Percentiles rank a stretch among this genome's conserved stretches.
These are phyloP conservation scores for Mythimna albipuncta DNA, from an alignment of 2,888 invertebrate genomes.

Conservation along the genomic window DNA sequence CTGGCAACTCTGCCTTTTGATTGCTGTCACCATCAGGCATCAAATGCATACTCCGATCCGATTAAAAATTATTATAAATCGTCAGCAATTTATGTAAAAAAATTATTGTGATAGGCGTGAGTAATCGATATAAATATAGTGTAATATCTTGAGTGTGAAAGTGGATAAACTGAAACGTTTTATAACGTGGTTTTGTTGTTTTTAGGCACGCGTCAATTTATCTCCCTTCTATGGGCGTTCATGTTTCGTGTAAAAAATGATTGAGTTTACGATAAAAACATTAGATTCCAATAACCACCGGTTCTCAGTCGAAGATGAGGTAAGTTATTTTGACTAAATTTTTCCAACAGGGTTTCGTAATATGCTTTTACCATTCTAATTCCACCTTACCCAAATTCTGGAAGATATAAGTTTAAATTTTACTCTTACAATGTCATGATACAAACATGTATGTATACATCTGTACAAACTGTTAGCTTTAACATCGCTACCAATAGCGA, in stretches of 20 bases:
- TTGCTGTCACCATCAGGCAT: slow-evolving; percentile 66
- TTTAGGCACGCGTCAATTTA: slow-evolving; percentile 71
- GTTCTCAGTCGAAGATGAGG: slow-evolving; percentile 96
- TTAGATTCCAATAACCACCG: slow-evolving; percentile 96
- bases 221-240: slow-evolving; percentile 67
- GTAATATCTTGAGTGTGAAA: slow-evolving; percentile 39
- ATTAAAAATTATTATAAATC: slow-evolving; percentile 62
- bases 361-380: no score
- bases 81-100: slow-evolving; percentile 60
- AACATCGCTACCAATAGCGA: background rate
- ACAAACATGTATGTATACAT: background rate
- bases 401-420: background rate
- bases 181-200: slow-evolving; percentile 60
- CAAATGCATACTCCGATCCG: slow-evolving; percentile 64
- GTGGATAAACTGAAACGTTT: slow-evolving; percentile 29
- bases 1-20: slow-evolving; percentile 64
- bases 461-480: background rate
- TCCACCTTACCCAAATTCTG: background rate
- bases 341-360: background rate
- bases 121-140: slow-evolving; percentile 44
- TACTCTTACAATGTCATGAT: slow-evolving; percentile 1
- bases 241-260: slow-evolving; percentile 89
- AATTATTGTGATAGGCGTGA: slow-evolving; percentile 66
- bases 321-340: slow-evolving; percentile 87
- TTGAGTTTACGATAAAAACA: slow-evolving; percentile 97